Percentiles rank a stretch among this genome's conserved stretches.
Conservation (phyloP, 2,113 vertebrate species). For the Chrysemys picta region DNA sequence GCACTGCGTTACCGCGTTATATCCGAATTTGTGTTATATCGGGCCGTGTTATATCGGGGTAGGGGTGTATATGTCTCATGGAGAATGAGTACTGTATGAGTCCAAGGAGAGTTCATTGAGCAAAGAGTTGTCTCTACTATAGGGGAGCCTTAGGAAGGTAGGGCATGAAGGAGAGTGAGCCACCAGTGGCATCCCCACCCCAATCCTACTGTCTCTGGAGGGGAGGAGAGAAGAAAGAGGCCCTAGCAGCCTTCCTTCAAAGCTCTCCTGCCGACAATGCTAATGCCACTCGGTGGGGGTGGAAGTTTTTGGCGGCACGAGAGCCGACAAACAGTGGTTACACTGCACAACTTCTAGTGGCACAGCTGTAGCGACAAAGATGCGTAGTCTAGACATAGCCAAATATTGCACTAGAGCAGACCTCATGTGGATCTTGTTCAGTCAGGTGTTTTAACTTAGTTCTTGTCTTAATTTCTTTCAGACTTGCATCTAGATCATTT, state of each 20-base stretch:
- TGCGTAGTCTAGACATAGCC: too few species aligned
- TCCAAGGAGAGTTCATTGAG: neutral
- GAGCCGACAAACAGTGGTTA: too few species aligned
- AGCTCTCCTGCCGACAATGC: neutral
- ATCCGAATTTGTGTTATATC: too few species aligned
- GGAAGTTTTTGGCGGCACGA: too few species aligned
- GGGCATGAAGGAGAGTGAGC: neutral
- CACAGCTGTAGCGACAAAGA: too few species aligned
- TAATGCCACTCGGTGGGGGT: neutral
- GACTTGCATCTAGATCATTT: neutral
- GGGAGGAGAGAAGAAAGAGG: neutral
- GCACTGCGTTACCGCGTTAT: too few species aligned
- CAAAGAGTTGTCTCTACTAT: neutral
- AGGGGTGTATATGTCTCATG: neutral
- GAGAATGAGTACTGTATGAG: neutral
- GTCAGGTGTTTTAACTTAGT: neutral
- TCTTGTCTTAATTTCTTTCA: neutral
- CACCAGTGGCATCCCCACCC: neutral
- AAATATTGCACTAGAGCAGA: neutral
- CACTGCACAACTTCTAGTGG: too few species aligned
- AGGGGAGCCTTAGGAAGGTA: neutral
- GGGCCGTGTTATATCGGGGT: too few species aligned
- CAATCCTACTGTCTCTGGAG: neutral
- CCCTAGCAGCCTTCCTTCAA: neutral
- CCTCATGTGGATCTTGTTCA: neutral